phyloP scores from a whole-genome alignment of 2,888 invertebrate genomes.

The Eudemis profundana region DNA sequence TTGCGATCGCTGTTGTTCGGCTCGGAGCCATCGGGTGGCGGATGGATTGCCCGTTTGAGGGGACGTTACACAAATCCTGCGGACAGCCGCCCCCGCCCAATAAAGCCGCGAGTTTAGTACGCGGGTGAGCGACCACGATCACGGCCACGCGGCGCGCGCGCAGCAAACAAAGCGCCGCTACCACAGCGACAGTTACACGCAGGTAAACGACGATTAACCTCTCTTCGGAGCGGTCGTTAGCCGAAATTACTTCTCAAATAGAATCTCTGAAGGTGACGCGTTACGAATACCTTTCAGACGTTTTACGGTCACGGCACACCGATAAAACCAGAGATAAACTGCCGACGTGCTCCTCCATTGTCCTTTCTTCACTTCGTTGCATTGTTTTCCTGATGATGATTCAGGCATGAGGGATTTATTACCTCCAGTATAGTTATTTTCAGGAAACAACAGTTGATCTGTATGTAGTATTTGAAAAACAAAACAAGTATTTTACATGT shows the following conservation, averaged over 20 bases:
- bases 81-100: slow-evolving; percentile 74
- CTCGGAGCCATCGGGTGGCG: slow-evolving; percentile 58
- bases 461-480: slow-evolving; percentile 2
- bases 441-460: neutral
- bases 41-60: slow-evolving; percentile 63
- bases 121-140: slow-evolving; percentile 80
- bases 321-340: slow-evolving; percentile 71
- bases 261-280: slow-evolving; percentile 65
- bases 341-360: slow-evolving; percentile 57
- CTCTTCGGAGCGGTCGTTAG: slow-evolving; percentile 71
- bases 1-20: slow-evolving; percentile 31
- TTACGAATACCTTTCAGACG: slow-evolving; percentile 65
- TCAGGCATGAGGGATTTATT: slow-evolving; percentile 24
- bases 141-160: slow-evolving; percentile 64
- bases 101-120: slow-evolving; percentile 74
- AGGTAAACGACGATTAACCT: slow-evolving; percentile 79
- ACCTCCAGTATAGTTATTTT: slow-evolving; percentile 4
- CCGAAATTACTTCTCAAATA: slow-evolving; percentile 65
- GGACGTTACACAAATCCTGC: slow-evolving; percentile 69
- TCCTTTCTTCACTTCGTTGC: slow-evolving; percentile 58
- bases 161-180: slow-evolving; percentile 66
- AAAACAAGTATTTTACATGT: too few species aligned
- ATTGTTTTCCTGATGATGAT: slow-evolving; percentile 48
- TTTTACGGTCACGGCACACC: slow-evolving; percentile 65
- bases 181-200: slow-evolving; percentile 69